A percentile compares a stretch with the other conserved stretches of the same genome.
Evolutionary conservation across 2,888 invertebrate genomes (phyloP).

Genomic region (Pomacea canaliculata): DNA sequence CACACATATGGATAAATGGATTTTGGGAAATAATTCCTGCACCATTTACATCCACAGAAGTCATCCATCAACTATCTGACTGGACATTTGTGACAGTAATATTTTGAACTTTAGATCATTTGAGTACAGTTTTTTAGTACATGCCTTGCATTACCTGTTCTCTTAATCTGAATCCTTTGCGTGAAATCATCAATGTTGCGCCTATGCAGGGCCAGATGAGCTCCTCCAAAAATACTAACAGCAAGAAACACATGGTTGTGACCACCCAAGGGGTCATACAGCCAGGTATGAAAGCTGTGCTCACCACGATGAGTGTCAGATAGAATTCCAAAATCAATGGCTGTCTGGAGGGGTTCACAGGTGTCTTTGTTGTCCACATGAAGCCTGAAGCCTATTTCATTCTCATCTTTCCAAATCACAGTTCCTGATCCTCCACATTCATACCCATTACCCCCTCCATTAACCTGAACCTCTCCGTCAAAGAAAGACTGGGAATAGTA

Average conservation of each 20-base stretch:
- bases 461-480: slow-evolving; percentile 38
- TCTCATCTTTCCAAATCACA: slow-evolving; percentile 36
- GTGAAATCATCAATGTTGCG: slow-evolving; percentile 41
- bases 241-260: slow-evolving; percentile 38
- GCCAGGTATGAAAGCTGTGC: slow-evolving; percentile 52
- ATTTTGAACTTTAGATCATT: too few species aligned
- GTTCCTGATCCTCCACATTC: slow-evolving; percentile 60
- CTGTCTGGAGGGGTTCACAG: slow-evolving; percentile 39
- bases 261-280: slow-evolving; percentile 41
- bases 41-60: too few species aligned
- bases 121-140: too few species aligned
- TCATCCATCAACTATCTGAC: too few species aligned
- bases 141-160: slow-evolving; percentile 24
- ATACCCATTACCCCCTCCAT: slow-evolving; percentile 45
- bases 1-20: too few species aligned
- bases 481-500: slow-evolving; percentile 38
- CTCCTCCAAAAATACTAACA: slow-evolving; percentile 44
- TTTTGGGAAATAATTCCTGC: too few species aligned
- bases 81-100: too few species aligned
- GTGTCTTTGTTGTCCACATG: slow-evolving; percentile 47
- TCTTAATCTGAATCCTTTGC: slow-evolving; percentile 43
- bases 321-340: slow-evolving; percentile 44
- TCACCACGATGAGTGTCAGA: slow-evolving; percentile 44
- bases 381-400: slow-evolving; percentile 30
- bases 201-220: slow-evolving; percentile 51